Evolutionary conservation across 2,113 vertebrate species (phyloP), one percentile per base, ranked within the genome.

Genomic region (Clarias gariepinus): DNA sequence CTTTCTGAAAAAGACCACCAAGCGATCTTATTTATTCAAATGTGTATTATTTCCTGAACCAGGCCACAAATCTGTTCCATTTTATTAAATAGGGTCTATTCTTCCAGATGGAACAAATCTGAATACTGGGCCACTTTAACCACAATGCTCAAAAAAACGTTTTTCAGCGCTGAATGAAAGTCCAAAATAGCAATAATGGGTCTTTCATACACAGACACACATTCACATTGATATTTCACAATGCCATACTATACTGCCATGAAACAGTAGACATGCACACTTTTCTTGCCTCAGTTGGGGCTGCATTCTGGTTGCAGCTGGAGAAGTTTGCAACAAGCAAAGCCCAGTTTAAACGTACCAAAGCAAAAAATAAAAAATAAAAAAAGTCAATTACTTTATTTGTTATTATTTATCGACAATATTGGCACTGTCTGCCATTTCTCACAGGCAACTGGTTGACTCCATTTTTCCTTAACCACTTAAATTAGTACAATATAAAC

Each of bases 11-110:
- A 0, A 10, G 77, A 21, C 77, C 77, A 77, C 74, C 41, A 57
- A 55, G 15, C n/a, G 19, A 11, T 58, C 55, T 7, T 33, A 6
- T 79, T 79, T 58, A 33, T 58, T 79, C 0, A 57, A 21, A 58
- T 11, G 8, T 79, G 25, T 76, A 3, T 57, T 78, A 18, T 79
- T 58, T 30, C 28, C 55, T 6, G 53, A 58, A 58, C 53, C 77
- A 33, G 77, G 55, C 28, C 28, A 60, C 77, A 4, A 79, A 79
- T 16, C 3, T 79, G 28, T 79, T 58, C n/a, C n/a, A 69, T 83
- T 83, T 82, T 28, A 30, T 68, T 55, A 28, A 83, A 55, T 55
- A 69, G 69, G 63, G 64, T 69, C 52, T 69, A 33, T 83, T 83
- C 47, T 69, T 10, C 25, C 63, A 23, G 47, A 16, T 55, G 74